Base-by-base conservation (phyloP, 1,140 invertebrate species). In the Marisa cornuarietis region DNA sequence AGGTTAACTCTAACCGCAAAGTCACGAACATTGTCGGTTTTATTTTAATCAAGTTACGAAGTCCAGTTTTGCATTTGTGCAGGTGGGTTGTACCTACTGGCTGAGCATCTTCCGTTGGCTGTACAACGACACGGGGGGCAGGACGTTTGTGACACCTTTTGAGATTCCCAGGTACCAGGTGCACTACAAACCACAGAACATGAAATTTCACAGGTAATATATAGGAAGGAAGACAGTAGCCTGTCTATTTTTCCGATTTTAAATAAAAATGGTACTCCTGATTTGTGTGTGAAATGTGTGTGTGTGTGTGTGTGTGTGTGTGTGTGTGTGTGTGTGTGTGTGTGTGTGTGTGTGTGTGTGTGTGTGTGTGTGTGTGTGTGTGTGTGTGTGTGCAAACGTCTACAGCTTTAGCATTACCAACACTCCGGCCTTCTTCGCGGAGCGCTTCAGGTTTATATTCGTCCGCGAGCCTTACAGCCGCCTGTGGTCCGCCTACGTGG, bases 401-500 rank as follows among this genome's bases (percentile, higher is more conserved):
- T 71, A 24, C 22, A 71, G 69, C 6, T 71, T 71, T 14, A 42
- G 31, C 26, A 42, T 11, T 22, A 22, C 11, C 42, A 11, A 26
- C 9, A 42, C 26, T 14, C 76, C 76, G 26, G 22, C 58, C 20
- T 51, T 66, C 31, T 31, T 75, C 18, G n/a, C 24, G 8, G 75
- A 76, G 8, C 49, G 54, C 58, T 72, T 78, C 52, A 31, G 80
- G 18, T 83, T 83, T 54, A 73, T 82, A 78, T 83, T 82, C 54
- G 76, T 76, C 6, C 78, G 83, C n/a, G 79, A 84, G 16, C 83
- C 83, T 14, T 83, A 79, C 54, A 52, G 76, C 24, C 68, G 83
- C 26, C 75, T 84, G 54, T 84, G 76, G 79, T 84, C 83, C 9
- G 83, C 83, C 11, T 84, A 81, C 61, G 49, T 84, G 42, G 83